phyloP scores from a whole-genome alignment of 2,888 invertebrate genomes.

The Tipula unca region DNA sequence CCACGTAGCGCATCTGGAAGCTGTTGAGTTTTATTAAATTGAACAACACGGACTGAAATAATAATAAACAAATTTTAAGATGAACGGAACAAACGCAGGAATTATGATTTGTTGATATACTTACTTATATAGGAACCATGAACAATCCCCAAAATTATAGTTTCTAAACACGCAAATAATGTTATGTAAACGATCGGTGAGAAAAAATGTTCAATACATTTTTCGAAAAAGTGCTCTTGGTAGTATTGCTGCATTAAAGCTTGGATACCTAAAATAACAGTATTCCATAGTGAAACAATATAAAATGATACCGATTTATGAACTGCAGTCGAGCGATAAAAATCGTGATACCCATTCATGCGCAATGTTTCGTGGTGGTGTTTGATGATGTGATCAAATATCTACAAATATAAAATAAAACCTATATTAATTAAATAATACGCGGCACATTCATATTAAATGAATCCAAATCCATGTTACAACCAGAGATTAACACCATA shows the following conservation, averaged over 20 bases:
- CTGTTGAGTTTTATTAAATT: slow-evolving; percentile 50
- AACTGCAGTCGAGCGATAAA: slow-evolving; percentile 52
- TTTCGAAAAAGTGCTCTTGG: slow-evolving; percentile 44
- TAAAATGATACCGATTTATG: slow-evolving; percentile 53
- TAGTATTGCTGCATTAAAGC: slow-evolving; percentile 51
- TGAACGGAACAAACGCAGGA: not conserved
- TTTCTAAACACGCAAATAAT: slow-evolving; percentile 46
- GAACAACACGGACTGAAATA: slow-evolving; percentile 48
- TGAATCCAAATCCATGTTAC: too few species aligned
- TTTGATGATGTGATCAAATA: slow-evolving; percentile 51
- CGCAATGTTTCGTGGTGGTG: slow-evolving; percentile 51
- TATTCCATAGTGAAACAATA: slow-evolving; percentile 55
- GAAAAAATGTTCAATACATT: slow-evolving; percentile 44
- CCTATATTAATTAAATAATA: not conserved
- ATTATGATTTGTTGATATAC: slow-evolving; percentile 24
- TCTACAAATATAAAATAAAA: slow-evolving; percentile 34
- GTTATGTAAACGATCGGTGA: slow-evolving; percentile 53
- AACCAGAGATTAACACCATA: too few species aligned
- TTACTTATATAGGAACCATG: slow-evolving; percentile 49
- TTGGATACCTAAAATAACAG: slow-evolving; percentile 46
- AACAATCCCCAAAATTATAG: slow-evolving; percentile 43
- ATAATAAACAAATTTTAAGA: not conserved
- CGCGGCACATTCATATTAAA: not conserved
- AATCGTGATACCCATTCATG: slow-evolving; percentile 58
- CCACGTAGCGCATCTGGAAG: slow-evolving; percentile 57